Conservation (phyloP, 2,888 invertebrate species). For the Belgica antarctica region DNA sequence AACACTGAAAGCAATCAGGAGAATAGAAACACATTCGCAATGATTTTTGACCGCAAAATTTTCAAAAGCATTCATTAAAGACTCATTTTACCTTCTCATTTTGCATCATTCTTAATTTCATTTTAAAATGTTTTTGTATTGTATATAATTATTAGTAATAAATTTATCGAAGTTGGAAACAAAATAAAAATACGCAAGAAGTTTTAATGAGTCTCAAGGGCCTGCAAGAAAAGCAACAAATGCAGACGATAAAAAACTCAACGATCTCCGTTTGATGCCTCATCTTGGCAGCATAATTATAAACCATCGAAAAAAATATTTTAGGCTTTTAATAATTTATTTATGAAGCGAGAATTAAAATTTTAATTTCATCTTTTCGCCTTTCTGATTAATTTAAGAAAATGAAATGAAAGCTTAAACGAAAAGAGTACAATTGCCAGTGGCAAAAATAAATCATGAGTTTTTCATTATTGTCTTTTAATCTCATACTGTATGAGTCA, state of each 20-base stretch:
- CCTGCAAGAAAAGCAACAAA: constrained; percentile 6
- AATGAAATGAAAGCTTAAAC: constrained; percentile 25
- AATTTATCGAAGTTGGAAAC: constrained; percentile 36
- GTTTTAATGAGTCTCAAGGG: constrained; percentile 27
- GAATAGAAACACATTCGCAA: too few relatives aligned
- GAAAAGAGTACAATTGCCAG: constrained; percentile 30
- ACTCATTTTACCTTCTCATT: constrained; percentile 15
- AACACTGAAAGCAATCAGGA: too few relatives aligned
- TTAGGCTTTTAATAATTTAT: constrained; percentile 19
- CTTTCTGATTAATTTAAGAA: constrained; percentile 28
- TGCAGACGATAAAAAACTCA: constrained; percentile 1
- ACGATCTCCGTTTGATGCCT: constrained; percentile 12
- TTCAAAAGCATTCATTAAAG: constrained; percentile 20
- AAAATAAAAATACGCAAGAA: constrained; percentile 17
- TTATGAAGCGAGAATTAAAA: not conserved
- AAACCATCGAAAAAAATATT: constrained; percentile 26
- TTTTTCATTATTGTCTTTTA: too few relatives aligned
- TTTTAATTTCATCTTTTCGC: constrained; percentile 2
- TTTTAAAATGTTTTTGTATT: not conserved
- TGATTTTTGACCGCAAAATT: too few relatives aligned
- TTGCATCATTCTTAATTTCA: constrained; percentile 23
- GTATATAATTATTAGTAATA: constrained; percentile 44
- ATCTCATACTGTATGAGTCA: too few relatives aligned
- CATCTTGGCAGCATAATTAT: constrained; percentile 43
- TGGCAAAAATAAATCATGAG: constrained; percentile 21